Percentiles rank a stretch among this genome's conserved stretches.
phyloP scores from a whole-genome alignment of 1,140 invertebrate species.

The Zaprionus nigranus region DNA sequence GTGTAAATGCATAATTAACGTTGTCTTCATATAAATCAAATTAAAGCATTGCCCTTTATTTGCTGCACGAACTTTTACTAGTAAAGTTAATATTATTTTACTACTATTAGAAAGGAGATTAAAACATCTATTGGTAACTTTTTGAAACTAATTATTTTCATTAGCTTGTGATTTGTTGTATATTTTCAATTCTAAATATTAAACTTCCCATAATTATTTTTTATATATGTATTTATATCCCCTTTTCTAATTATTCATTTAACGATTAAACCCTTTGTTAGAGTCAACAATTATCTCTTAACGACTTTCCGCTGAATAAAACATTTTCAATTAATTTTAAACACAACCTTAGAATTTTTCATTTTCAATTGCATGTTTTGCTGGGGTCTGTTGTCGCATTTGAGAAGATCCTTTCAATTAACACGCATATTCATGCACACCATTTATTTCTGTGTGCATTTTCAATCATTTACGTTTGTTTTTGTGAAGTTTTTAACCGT shows the following conservation, averaged over 20 bases:
- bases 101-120: background rate
- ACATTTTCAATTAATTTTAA: constrained; percentile 8
- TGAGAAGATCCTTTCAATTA: constrained; percentile 9
- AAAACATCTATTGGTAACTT: no score
- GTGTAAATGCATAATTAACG: constrained; percentile 1
- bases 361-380: constrained; percentile 14
- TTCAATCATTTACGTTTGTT: background rate
- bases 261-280: background rate
- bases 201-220: background rate
- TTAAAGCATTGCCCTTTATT: background rate
- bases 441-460: background rate
- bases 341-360: constrained; percentile 1
- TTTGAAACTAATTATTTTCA: no score
- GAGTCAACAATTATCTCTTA: background rate
- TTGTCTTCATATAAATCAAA: background rate
- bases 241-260: background rate
- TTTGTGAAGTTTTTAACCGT: constrained; percentile 12
- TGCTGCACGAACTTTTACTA: background rate
- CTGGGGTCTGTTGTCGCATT: background rate
- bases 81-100: background rate
- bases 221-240: background rate
- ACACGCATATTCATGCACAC: background rate
- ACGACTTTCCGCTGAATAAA: background rate
- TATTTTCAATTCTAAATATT: background rate
- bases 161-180: no score